phyloP scores from a whole-genome alignment of 2,113 vertebrate species.

The Neotragus moschatus region DNA sequence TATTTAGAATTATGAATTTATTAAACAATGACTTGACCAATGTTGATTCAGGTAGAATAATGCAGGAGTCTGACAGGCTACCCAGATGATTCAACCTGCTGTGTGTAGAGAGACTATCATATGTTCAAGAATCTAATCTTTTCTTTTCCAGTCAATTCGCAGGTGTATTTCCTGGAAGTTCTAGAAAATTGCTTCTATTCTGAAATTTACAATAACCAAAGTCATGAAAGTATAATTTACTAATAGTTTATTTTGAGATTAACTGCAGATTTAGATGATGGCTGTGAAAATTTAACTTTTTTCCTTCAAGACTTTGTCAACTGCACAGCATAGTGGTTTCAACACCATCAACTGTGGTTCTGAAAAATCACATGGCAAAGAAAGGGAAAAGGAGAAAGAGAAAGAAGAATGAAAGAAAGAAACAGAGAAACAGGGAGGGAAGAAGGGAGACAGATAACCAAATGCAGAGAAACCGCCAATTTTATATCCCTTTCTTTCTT shows the following conservation, averaged over 20 bases:
- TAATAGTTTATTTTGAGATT: conserved; percentile 16
- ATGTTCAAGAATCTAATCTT: background rate
- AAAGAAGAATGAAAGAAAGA: background rate
- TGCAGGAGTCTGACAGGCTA: background rate
- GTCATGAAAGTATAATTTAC: background rate
- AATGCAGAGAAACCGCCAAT: background rate
- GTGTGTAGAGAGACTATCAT: background rate
- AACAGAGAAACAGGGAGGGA: background rate
- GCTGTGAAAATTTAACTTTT: background rate
- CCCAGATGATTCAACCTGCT: background rate
- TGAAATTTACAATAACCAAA: background rate
- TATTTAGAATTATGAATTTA: background rate
- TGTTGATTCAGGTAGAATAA: background rate
- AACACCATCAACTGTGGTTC: background rate
- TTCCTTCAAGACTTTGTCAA: background rate
- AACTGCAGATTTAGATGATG: background rate
- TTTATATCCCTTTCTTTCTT: background rate
- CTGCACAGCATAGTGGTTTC: background rate
- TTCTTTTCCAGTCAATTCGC: background rate
- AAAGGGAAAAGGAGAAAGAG: background rate
- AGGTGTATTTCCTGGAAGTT: background rate
- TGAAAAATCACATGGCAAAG: background rate
- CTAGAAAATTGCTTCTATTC: conserved; percentile 17
- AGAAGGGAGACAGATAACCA: background rate
- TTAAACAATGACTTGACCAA: background rate